Evolutionary conservation across 2,113 vertebrate genomes (phyloP), one percentile per base, ranked within the genome.

Genomic region (Zosterops pallidus): DNA sequence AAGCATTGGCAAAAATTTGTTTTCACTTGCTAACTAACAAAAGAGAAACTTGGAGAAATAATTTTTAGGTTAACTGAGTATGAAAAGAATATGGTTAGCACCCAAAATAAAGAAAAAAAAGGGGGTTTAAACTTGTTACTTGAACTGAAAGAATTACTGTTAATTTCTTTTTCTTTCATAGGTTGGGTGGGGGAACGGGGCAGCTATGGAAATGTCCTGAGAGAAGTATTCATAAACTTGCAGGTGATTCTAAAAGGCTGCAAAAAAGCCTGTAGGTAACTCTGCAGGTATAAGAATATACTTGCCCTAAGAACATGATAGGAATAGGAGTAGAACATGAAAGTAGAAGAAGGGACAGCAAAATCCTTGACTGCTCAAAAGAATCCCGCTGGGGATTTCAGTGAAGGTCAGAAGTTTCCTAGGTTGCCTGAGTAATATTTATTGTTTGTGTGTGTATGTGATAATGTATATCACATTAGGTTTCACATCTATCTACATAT

Each of bases 301-400:
- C 9, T 82, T 89, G 26, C 35, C 44, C 8, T 60, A 33, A 80
- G 42, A 63, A 57, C 24, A 3, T 31, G 14, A 44, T 41, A 50
- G 60, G 21, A 81, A 37, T 74, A 86, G 52, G 69, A 94, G 44
- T 14, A 91, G 77, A 84, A 64, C 7, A 75, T 65, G 60, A 71
- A 94, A 95, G 80, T 84, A 60, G 35, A 94, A 64, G 83, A 89
- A 70, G 17, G 9, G 74, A 84, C 22, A 87, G 49, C n/a, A 89
- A 78, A 92, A 78, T 94, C 41, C 72, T 84, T 92, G 76, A 59
- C 69, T 52, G 89, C 60, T 94, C 47, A 47, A 56, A 93, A 94
- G 50, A 71, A 82, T 89, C 47, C 68, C 44, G 24, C 14, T 78
- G 86, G 91, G 80, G 60, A 75, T 89, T 93, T 94, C 42, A 68